These are phyloP conservation scores for Artibeus lituratus DNA, from an alignment of 2,797 vertebrate genomes.

Conservation along the genomic window DNA sequence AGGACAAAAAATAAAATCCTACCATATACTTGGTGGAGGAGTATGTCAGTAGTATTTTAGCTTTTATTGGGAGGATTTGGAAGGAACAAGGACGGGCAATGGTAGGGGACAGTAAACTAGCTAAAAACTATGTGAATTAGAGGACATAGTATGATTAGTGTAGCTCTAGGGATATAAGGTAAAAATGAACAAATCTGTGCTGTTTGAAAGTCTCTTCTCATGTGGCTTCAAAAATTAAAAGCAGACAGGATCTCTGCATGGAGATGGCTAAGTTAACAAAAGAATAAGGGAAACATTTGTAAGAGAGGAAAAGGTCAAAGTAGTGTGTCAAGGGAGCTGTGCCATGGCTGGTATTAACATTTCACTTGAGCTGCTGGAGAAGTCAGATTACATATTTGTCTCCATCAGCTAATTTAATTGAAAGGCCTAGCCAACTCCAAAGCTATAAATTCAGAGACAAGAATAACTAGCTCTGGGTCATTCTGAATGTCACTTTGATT, in stretches of 20 bases:
- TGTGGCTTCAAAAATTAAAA: slow-evolving; percentile 55
- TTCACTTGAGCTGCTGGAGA: slow-evolving; percentile 48
- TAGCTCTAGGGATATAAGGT: not conserved
- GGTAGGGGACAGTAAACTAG: not conserved
- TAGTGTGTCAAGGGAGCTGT: slow-evolving; percentile 50
- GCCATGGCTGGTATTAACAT: slow-evolving; percentile 54
- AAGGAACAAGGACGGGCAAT: not conserved
- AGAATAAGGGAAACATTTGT: slow-evolving; percentile 53
- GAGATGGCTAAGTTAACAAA: slow-evolving; percentile 59
- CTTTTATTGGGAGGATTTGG: not conserved
- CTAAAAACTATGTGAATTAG: slow-evolving; percentile 36
- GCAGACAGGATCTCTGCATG: slow-evolving; percentile 41
- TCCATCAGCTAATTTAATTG: slow-evolving; percentile 65
- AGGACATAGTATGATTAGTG: slow-evolving; percentile 8
- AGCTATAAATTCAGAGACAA: slow-evolving; percentile 51
- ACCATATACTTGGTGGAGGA: not conserved
- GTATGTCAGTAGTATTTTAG: slow-evolving; percentile 5
- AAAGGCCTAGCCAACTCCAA: slow-evolving; percentile 55
- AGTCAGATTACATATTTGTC: slow-evolving; percentile 60
- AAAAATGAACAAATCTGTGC: slow-evolving; percentile 58
- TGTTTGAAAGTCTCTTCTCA: slow-evolving; percentile 54
- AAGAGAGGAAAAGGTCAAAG: slow-evolving; percentile 62
- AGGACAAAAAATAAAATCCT: not conserved
- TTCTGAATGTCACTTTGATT: slow-evolving; percentile 58
- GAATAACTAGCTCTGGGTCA: slow-evolving; percentile 23